Conservation (phyloP, 1,140 invertebrate genomes). For the Aplysia californica region DNA sequence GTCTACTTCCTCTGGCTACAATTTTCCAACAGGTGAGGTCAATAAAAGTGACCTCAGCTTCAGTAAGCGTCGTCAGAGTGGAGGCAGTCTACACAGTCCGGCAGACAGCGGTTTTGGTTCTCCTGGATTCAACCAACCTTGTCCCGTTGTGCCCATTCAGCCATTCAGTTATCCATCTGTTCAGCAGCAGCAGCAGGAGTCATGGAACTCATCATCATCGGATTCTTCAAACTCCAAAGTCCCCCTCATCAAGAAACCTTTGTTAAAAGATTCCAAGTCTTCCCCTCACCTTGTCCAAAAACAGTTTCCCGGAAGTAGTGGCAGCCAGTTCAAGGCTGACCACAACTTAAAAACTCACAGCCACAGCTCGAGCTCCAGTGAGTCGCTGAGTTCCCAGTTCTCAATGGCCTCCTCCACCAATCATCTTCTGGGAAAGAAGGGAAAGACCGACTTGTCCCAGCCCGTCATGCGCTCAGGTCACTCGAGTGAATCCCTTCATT, state of each 20-base stretch:
- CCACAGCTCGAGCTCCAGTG: not conserved
- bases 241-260: not conserved
- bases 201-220: not conserved
- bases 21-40: too few species aligned
- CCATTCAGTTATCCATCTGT: too few species aligned
- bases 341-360: too few species aligned
- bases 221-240: not conserved
- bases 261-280: too few species aligned
- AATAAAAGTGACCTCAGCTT: too few species aligned
- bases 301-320: not conserved
- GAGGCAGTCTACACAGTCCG: slow-evolving; percentile 6
- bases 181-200: not conserved
- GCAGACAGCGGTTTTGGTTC: slow-evolving; percentile 27
- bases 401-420: slow-evolving; percentile 15
- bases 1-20: too few species aligned
- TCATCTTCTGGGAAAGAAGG: not conserved
- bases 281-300: not conserved
- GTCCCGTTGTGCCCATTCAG: not conserved
- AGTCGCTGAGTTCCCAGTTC: slow-evolving; percentile 13
- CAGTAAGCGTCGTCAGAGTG: slow-evolving; percentile 6
- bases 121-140: slow-evolving; percentile 2
- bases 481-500: slow-evolving; percentile 23
- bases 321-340: too few species aligned
- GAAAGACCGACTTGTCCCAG: slow-evolving; percentile 13
- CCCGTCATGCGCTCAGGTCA: not conserved